Percentiles rank a stretch among this genome's conserved stretches.
These are phyloP conservation scores for Steinernema carpocapsae DNA, from an alignment of 2,888 invertebrate species.

Conservation along the genomic window DNA sequence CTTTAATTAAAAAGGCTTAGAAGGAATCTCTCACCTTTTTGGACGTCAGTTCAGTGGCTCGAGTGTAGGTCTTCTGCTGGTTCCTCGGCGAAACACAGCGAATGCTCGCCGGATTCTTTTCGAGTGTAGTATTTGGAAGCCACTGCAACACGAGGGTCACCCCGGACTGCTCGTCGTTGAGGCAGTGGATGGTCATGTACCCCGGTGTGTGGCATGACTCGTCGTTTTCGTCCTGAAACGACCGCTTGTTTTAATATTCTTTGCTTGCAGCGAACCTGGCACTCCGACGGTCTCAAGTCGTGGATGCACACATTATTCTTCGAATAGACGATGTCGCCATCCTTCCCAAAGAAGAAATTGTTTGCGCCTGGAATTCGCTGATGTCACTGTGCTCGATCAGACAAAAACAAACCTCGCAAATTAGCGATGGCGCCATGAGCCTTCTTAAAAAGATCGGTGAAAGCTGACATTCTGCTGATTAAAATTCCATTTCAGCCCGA, in stretches of 20 bases:
- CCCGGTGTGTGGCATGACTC: conserved; percentile 80
- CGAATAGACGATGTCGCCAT: conserved; percentile 73
- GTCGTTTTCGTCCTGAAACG: conserved; percentile 72
- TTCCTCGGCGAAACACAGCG: conserved; percentile 63
- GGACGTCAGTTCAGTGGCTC: not conserved
- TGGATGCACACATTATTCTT: conserved; percentile 98
- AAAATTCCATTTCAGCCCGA: not conserved
- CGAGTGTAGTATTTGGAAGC: conserved; percentile 89
- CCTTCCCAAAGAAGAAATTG: conserved; percentile 68
- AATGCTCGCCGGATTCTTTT: conserved; percentile 79
- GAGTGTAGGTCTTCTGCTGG: conserved; percentile 21
- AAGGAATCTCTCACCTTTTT: not conserved
- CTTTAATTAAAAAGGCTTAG: not conserved
- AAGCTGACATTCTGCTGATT: conserved; percentile 40
- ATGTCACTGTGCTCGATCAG: conserved; percentile 4
- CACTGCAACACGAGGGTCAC: conserved; percentile 86
- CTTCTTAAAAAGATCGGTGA: conserved; percentile 60
- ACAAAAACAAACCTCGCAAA: conserved; percentile 53
- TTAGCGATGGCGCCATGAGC: conserved; percentile 64
- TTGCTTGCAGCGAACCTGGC: not conserved
- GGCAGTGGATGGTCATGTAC: conserved; percentile 82
- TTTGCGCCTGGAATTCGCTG: conserved; percentile 51
- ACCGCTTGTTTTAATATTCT: not conserved
- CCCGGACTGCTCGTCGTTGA: conserved; percentile 72
- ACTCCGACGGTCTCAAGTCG: conserved; percentile 72